Evolutionary conservation across 37 sponge, comb jelly and placozoan genomes (phyloP), one percentile per base, ranked within the genome.

Genomic region (Chondrilla cf. caribensis): DNA sequence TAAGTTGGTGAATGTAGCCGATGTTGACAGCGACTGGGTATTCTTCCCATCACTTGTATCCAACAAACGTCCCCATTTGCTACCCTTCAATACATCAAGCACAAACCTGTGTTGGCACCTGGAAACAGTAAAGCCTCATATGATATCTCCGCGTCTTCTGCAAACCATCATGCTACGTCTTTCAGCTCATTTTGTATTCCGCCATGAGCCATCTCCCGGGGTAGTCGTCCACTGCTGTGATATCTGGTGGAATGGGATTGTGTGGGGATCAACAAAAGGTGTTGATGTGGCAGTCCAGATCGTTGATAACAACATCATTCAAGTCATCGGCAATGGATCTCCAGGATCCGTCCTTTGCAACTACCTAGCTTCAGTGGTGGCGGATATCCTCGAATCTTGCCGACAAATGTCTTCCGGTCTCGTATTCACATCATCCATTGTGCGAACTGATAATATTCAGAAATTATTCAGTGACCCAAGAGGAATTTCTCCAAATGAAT

Each of bases 171-270:
- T 70, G 5, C 71, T 70, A 6, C 71, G 40, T 70, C 71, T 70
- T 3, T 32, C 71, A 6, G 40, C 71, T 7, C 71, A 70, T 29
- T 38, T 37, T 32, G 71, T 70, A 9, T 31, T 70, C 8, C 22
- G 40, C 9, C 71, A 37, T 18, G 8, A 70, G 38, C 39, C 28
- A 2, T 6, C 71, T 29, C 21, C 19, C 7, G 39, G 18, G 2
- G 38, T 70, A 3, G 21, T 38, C 3, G 19, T 29, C 19, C 71
- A 70, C 71, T 70, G 71, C 71, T 70, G 71, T 70, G 28, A 19
- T 36, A 32, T 70, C 39, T 70, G 71, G 71, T 70, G 71, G 71
- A 70, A 70, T 37, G 71, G 71, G 9, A 70, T 70, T 70, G 40
- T 38, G 3, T 70, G 71, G 71, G 7, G 32, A 38, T 38, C 71